These are phyloP conservation scores for Meloidogyne exigua DNA, from an alignment of 1,140 invertebrate genomes.

Conservation along the genomic window DNA sequence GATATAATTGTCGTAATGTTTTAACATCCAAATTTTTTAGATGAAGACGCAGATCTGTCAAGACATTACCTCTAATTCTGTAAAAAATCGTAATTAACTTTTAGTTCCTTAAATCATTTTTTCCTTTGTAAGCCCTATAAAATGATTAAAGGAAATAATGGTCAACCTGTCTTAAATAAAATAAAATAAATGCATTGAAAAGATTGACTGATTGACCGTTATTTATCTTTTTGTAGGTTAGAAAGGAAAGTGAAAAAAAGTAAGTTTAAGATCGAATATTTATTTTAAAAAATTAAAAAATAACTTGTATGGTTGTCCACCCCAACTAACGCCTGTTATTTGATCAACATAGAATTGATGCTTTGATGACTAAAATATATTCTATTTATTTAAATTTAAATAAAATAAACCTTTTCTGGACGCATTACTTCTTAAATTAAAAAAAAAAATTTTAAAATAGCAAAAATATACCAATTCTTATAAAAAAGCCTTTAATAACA, in stretches of 20 bases:
- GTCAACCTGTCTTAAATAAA: too few relatives aligned
- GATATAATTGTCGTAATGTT: constrained; percentile 10
- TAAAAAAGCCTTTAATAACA: neutral
- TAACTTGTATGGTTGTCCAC: constrained; percentile 17
- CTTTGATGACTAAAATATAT: constrained; percentile 5
- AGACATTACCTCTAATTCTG: constrained; percentile 2
- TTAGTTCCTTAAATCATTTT: neutral
- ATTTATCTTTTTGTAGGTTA: too few relatives aligned
- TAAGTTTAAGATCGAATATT: too few relatives aligned
- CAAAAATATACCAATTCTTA: neutral
- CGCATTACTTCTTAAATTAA: neutral
- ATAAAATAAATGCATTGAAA: too few relatives aligned
- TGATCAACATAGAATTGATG: constrained; percentile 23
- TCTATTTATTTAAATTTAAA: neutral
- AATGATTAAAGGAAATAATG: too few relatives aligned
- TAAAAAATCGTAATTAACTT: neutral
- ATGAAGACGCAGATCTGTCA: constrained; percentile 24
- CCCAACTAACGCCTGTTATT: constrained; percentile 25
- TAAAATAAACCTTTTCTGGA: constrained; percentile 10
- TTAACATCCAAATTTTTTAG: constrained; percentile 6
- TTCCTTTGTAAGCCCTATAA: neutral
- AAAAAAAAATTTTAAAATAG: neutral
- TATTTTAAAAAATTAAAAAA: neutral
- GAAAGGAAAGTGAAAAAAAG: too few relatives aligned
- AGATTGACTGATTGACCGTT: too few relatives aligned